Base-by-base conservation (phyloP, 2,888 invertebrate genomes). In the Troglohyphantes excavatus region DNA sequence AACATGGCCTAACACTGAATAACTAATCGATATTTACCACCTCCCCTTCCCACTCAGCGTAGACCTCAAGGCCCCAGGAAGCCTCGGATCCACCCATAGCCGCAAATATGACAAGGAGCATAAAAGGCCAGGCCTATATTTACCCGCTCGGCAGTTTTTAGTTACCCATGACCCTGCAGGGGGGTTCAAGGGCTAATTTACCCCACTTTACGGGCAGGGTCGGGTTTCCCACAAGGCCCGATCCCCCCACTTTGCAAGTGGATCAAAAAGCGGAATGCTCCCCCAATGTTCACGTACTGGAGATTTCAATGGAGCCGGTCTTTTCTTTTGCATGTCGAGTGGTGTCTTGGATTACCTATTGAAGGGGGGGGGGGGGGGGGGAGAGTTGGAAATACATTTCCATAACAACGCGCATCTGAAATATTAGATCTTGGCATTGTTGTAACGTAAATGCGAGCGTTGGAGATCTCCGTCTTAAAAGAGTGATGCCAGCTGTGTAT, bases 171-270 rank as follows among this genome's bases (percentile, higher is more conserved):
- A 81, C 79, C 82, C 11, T 53, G 29, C 70, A 70, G 82, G 82
- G 82, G 33, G 67, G 46, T 46, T 70, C 82, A 70, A 82, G 70
- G 82, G 82, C 82, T 82, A 82, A 82, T 82, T 82, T 82, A 59
- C 59, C 43, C 53, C 46, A 33, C 61, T 61, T 63, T 33, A 59
- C 29, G 53, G 67, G 68, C 68, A 19, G 79, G 39, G 67, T 67
- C 21, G 29, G 27, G 21, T 81, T 81, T 82, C 82, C 70, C 59
- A 81, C 61, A 26, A 29, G 6, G n/a, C 27, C 53, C 53, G 46
- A 27, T 72, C 79, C 27, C 26, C 53, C 27, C 53, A 26, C 53
- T 29, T 9, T n/a, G 7, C 65, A 27, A n/a, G 72, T 73, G 46
- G 75, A 27, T 75, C 75, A 59, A 75, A 61, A 75, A 59, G 59